phyloP scores from a whole-genome alignment of 2,797 vertebrate species.

The Spheniscus humboldti region DNA sequence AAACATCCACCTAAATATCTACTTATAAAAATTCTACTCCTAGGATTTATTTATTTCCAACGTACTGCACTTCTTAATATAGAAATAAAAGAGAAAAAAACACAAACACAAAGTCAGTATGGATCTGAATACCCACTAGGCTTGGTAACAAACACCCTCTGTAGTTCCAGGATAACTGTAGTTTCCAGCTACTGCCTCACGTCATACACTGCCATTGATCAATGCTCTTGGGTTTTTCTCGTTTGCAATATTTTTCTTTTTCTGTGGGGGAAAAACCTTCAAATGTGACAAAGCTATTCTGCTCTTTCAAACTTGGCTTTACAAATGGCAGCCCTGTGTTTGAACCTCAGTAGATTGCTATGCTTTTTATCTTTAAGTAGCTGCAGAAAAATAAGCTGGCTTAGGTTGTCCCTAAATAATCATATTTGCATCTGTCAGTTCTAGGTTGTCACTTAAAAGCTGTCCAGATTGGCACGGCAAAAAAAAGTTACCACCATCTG shows the following conservation, averaged over 20 bases:
- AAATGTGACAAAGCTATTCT: neutral
- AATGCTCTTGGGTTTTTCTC: neutral
- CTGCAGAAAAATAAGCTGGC: neutral
- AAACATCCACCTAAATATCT: neutral
- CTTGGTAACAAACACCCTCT: rapidly evolving
- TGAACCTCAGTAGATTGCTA: neutral
- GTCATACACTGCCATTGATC: neutral
- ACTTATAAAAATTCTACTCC: neutral
- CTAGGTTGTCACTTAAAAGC: constrained; percentile 10
- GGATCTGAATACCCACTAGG: neutral
- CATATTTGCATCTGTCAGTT: constrained; percentile 6
- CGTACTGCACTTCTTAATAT: neutral
- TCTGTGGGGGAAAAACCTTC: neutral
- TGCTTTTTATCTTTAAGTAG: neutral
- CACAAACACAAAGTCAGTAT: neutral
- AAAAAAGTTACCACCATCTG: neutral
- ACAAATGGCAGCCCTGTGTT: neutral
- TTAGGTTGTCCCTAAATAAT: neutral
- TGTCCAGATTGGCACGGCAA: neutral
- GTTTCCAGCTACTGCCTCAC: neutral
- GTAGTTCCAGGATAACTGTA: neutral
- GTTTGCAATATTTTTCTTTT: neutral
- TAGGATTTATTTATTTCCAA: neutral
- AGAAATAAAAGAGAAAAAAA: neutral
- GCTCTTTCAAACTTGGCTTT: neutral